A percentile compares a stretch with the other conserved stretches of the same genome.
Evolutionary conservation across 2,113 vertebrate species (phyloP).

Genomic region (Xenopus tropicalis): UCB_Xtro_10.0 CM004446.2:118082501-118083000

Average conservation of each 20-base stretch:
- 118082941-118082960: constrained; percentile 97
- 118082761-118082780: not conserved
- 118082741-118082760: not conserved
- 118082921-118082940: constrained; percentile 95
- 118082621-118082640: not conserved
- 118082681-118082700: not conserved
- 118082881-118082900: constrained; percentile 90
- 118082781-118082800: not conserved
- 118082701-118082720: not conserved
- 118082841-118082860: constrained; percentile 97
- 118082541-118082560: not conserved
- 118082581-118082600: not conserved
- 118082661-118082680: not conserved
- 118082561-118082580: not conserved
- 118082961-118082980: constrained; percentile 96
- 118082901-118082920: constrained; percentile 97
- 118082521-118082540: not conserved
- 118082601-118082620: not conserved
- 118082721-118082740: constrained; percentile 4
- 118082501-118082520: not conserved
- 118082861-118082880: constrained; percentile 98
- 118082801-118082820: constrained; percentile 4
- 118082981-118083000: constrained; percentile 77
- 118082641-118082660: not conserved
- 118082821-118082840: constrained; percentile 79